Evolutionary conservation across 2,797 vertebrate species (phyloP).

Genomic region (Selene dorsalis): DNA sequence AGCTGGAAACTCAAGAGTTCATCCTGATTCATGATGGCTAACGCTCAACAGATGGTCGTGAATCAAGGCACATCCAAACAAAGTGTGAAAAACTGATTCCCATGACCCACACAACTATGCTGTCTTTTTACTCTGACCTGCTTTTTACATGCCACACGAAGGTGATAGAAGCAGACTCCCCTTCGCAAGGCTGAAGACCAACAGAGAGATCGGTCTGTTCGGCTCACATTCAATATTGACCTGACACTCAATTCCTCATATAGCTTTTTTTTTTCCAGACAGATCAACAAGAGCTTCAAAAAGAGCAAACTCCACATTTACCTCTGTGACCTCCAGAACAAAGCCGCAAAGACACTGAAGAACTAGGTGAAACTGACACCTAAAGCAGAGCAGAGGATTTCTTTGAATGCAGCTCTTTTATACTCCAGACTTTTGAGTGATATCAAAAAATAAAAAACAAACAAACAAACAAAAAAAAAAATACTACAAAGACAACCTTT

Average conservation of each 20-base stretch:
- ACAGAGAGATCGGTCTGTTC: slow-evolving; percentile 22
- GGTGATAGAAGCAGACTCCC: slow-evolving; percentile 49
- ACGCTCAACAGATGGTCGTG: neutral
- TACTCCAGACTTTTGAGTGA: neutral
- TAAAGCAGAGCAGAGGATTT: neutral
- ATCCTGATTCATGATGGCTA: neutral
- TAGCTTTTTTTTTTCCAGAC: slow-evolving; percentile 4
- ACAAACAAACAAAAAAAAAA: too few species aligned
- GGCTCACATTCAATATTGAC: slow-evolving; percentile 63
- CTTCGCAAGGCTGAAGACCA: slow-evolving; percentile 18
- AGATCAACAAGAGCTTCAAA: slow-evolving; percentile 15
- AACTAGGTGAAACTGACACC: neutral
- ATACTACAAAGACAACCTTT: neutral
- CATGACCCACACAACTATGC: slow-evolving; percentile 21
- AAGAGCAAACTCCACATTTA: slow-evolving; percentile 15
- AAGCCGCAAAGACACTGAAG: slow-evolving; percentile 8
- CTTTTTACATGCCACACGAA: slow-evolving; percentile 67
- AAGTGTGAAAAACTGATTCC: slow-evolving; percentile 55
- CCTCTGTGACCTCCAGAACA: slow-evolving; percentile 32
- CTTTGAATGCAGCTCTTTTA: neutral
- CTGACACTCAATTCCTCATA: slow-evolving; percentile 31
- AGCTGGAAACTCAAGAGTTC: neutral
- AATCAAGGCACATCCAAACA: slow-evolving; percentile 26
- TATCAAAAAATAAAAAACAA: neutral
- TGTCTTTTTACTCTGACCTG: slow-evolving; percentile 14